Percentiles rank a stretch among this genome's conserved stretches.
phyloP scores from a whole-genome alignment of 2,797 vertebrate genomes.

The Thripadectes ignobilis region DNA sequence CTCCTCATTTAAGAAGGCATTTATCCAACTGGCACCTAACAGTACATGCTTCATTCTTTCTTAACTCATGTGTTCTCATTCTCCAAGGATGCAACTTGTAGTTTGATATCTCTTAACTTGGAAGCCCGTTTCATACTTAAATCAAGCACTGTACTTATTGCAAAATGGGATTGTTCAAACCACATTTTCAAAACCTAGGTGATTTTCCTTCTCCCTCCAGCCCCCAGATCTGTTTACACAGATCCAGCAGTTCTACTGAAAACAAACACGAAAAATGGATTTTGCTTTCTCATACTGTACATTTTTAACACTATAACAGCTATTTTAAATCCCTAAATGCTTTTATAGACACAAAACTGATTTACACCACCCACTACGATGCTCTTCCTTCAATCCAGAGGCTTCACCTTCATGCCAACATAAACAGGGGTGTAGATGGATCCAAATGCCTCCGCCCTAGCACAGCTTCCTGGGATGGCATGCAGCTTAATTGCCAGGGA shows the following conservation, averaged over 20 bases:
- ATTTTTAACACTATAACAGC: background rate
- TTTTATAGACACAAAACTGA: background rate
- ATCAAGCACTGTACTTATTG: background rate
- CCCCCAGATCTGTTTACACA: background rate
- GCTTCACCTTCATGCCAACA: background rate
- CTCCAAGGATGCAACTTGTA: background rate
- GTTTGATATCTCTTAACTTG: background rate
- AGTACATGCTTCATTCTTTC: background rate
- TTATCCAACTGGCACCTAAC: background rate
- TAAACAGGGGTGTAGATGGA: slow-evolving; percentile 53
- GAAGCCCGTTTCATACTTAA: background rate
- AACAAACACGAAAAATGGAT: background rate
- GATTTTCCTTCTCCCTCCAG: background rate
- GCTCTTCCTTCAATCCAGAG: background rate
- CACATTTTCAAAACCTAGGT: background rate
- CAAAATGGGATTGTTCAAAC: background rate
- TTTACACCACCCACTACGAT: background rate
- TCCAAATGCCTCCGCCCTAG: background rate
- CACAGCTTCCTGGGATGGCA: background rate
- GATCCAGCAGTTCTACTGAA: background rate
- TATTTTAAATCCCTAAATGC: background rate
- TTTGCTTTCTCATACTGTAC: background rate
- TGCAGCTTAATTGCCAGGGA: background rate
- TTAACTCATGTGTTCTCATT: background rate
- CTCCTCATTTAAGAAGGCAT: background rate